Evolutionary conservation across 2,888 invertebrate genomes (phyloP), one percentile per base, ranked within the genome.

Genomic region (Maniola hyperantus): DNA sequence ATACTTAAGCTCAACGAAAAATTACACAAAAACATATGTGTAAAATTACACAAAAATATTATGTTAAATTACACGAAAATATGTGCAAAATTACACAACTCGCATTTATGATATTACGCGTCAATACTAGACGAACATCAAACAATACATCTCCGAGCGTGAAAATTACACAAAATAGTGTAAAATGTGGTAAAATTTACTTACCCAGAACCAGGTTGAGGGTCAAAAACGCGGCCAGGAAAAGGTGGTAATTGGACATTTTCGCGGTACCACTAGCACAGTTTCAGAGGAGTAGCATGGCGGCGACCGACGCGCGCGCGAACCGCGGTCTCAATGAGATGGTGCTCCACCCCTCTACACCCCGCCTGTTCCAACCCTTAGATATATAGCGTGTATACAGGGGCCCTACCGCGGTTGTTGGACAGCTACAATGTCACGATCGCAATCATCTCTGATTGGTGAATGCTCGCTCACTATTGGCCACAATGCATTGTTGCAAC

Each of bases 171-270:
- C 1, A 34, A 54, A 34, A 34, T 34, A 5, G 6, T 6, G 57
- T 6, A 18, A 15, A 46, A 26, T 20, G 26, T 50, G 2, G 48
- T 48, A 1, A 50, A 10, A 50, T 20, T n/a, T 20, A 86, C 88
- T 88, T 70, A 89, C 89, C 89, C 67, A 86, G 76, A 33, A 82
- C 85, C 72, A 89, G 73, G 7, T 82, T 83, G 36, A 86, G 76
- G 65, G 86, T 83, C 72, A 88, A 72, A 64, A 84, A 73, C 64
- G 83, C 78, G 69, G 82, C 83, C 67, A 88, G 76, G 65, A 86
- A 71, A 66, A 82, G 73, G 76, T 85, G 79, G 72, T 82, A 82
- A 78, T 83, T 87, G 67, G 79, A 79, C 86, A 88, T 89, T 76
- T 85, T 77, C 75, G 76, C 74, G 74, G 77, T 75, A 76, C 75